These are phyloP conservation scores for Triplophysa rosa DNA, from an alignment of 2,113 vertebrate species.

Conservation along the genomic window DNA sequence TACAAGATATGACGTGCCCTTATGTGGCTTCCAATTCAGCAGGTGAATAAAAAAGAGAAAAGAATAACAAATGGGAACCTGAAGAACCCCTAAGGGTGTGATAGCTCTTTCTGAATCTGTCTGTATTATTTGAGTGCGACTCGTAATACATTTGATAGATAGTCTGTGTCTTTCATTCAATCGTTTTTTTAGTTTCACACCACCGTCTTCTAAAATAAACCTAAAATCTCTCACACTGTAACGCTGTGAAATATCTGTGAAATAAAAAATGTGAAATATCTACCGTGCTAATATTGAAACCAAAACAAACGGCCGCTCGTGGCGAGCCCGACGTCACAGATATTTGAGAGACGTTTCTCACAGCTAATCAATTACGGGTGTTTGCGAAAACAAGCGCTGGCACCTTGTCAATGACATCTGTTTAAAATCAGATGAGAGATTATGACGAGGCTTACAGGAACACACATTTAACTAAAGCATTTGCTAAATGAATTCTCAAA, in stretches of 20 bases:
- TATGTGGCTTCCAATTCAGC: slow-evolving; percentile 17
- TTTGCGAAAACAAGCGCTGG: slow-evolving; percentile 36
- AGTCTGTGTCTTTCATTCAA: background rate
- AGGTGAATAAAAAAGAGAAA: slow-evolving; percentile 28
- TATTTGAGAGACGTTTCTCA: slow-evolving; percentile 25
- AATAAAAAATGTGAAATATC: background rate
- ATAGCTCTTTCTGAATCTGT: slow-evolving; percentile 36
- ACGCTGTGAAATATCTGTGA: no score
- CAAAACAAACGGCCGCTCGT: background rate
- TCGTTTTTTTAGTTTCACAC: background rate
- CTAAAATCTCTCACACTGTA: background rate
- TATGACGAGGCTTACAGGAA: slow-evolving; percentile 19
- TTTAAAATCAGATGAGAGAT: slow-evolving; percentile 26
- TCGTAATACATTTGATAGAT: slow-evolving; percentile 36
- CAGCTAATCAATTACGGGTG: slow-evolving; percentile 32
- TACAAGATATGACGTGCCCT: slow-evolving; percentile 17
- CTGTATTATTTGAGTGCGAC: slow-evolving; percentile 37
- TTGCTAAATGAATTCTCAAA: slow-evolving; percentile 12
- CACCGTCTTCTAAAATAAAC: background rate
- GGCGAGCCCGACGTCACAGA: slow-evolving; percentile 9
- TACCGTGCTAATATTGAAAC: background rate
- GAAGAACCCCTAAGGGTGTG: slow-evolving; percentile 22
- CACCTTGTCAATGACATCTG: slow-evolving; percentile 40
- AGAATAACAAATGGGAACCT: slow-evolving; percentile 18
- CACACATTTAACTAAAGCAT: slow-evolving; percentile 1